These are phyloP conservation scores for Cartodere bifasciata DNA, from an alignment of 2,888 invertebrate species.

Conservation along the genomic window DNA sequence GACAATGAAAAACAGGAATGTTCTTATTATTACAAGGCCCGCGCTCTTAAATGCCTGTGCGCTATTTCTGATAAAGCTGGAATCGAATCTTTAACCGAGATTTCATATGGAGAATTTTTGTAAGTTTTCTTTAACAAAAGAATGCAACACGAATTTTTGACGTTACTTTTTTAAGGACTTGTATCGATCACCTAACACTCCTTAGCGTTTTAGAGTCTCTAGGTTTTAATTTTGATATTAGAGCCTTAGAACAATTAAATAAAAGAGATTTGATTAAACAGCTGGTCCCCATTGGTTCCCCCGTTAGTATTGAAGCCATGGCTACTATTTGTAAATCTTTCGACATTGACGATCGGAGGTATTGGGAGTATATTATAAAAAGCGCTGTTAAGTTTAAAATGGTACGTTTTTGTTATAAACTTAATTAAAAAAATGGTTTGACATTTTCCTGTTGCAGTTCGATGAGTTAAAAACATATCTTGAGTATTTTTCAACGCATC, in stretches of 20 bases:
- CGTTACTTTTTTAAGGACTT: slow-evolving; percentile 2
- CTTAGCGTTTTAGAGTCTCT: slow-evolving; percentile 6
- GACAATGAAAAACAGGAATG: no score
- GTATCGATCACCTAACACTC: slow-evolving; percentile 6
- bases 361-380: slow-evolving; percentile 24
- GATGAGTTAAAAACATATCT: not conserved
- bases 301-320: slow-evolving; percentile 7
- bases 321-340: slow-evolving; percentile 9
- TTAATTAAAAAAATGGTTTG: no score
- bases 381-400: slow-evolving; percentile 20
- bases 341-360: slow-evolving; percentile 12
- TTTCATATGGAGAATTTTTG: slow-evolving; percentile 21
- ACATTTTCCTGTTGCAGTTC: no score
- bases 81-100: slow-evolving; percentile 17
- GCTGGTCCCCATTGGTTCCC: slow-evolving; percentile 7
- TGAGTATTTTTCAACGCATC: slow-evolving; percentile 8
- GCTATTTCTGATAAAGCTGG: slow-evolving; percentile 21
- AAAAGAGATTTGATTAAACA: no score
- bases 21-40: slow-evolving; percentile 13
- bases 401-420: slow-evolving; percentile 17
- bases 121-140: slow-evolving; percentile 19
- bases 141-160: slow-evolving; percentile 16
- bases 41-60: slow-evolving; percentile 25
- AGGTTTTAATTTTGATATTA: no score
- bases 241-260: no score